Evolutionary conservation across 2,888 invertebrate genomes (phyloP).

Genomic region (Bugulina stolonifera): DNA sequence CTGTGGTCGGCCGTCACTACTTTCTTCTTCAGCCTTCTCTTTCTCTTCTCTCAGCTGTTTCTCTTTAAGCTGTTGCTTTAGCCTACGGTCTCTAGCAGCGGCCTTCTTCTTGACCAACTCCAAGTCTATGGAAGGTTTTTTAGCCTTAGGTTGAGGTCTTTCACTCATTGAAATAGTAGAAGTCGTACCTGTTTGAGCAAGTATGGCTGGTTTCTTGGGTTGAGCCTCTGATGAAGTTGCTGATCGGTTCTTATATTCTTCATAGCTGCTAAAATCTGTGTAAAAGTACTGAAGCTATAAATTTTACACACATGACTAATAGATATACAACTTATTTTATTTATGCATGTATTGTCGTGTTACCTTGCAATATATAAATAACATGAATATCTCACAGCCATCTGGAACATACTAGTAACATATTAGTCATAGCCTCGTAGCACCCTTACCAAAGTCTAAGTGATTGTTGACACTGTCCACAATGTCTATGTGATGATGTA

Average conservation of each 20-base stretch:
- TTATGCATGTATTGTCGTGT: no score
- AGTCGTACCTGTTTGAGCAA: slow-evolving; percentile 39
- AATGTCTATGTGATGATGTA: slow-evolving; percentile 1
- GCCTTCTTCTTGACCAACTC: slow-evolving; percentile 12
- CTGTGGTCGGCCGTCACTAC: slow-evolving; percentile 31
- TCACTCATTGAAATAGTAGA: slow-evolving; percentile 34
- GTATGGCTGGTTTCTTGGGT: slow-evolving; percentile 40
- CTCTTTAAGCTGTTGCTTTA: background rate
- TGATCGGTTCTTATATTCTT: background rate
- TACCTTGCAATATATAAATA: no score
- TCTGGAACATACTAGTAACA: no score
- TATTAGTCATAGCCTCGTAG: no score
- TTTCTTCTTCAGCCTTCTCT: slow-evolving; percentile 34
- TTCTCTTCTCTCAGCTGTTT: slow-evolving; percentile 33
- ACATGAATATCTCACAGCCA: no score
- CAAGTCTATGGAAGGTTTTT: slow-evolving; percentile 21
- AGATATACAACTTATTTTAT: no score
- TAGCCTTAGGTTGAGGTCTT: slow-evolving; percentile 34
- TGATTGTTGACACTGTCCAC: background rate
- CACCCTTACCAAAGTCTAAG: background rate
- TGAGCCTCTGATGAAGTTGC: background rate
- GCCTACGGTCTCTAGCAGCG: slow-evolving; percentile 9
- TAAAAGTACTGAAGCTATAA: background rate
- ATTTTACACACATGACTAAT: no score
- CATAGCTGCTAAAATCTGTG: background rate